Evolutionary conservation across 2,113 vertebrate genomes (phyloP).

Genomic region (Poecile atricapillus): DNA sequence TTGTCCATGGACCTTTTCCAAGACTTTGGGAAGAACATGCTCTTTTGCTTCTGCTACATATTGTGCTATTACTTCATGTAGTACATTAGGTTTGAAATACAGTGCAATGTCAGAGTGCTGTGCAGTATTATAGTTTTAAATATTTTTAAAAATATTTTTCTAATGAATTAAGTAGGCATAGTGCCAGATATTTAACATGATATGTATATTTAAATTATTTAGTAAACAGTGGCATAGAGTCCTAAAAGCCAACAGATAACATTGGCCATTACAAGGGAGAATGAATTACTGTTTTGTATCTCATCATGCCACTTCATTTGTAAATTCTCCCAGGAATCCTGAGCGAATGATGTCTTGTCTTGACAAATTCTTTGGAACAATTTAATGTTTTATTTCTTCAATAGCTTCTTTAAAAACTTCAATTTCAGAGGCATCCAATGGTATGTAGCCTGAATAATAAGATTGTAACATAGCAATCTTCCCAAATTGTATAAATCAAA

Average conservation of each 20-base stretch:
- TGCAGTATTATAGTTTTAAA: background rate
- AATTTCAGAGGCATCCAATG: background rate
- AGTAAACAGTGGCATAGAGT: background rate
- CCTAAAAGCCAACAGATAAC: background rate
- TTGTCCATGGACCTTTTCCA: background rate
- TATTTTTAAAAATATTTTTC: background rate
- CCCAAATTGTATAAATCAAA: background rate
- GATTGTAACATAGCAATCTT: background rate
- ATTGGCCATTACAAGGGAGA: background rate
- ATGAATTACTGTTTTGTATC: background rate
- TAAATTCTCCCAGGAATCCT: background rate
- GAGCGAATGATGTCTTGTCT: background rate
- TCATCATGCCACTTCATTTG: rapidly evolving
- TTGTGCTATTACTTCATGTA: background rate
- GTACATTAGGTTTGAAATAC: background rate
- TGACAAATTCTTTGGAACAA: background rate
- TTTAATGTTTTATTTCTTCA: background rate
- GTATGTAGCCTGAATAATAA: background rate
- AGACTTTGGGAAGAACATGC: background rate
- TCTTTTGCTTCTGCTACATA: background rate
- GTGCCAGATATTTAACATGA: background rate
- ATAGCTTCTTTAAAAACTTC: background rate
- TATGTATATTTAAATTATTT: background rate
- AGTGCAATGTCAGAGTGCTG: background rate
- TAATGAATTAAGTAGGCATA: background rate